These are phyloP conservation scores for Pseudanteris insignis DNA, from an alignment of 2,888 invertebrate genomes.

Conservation along the genomic window DNA sequence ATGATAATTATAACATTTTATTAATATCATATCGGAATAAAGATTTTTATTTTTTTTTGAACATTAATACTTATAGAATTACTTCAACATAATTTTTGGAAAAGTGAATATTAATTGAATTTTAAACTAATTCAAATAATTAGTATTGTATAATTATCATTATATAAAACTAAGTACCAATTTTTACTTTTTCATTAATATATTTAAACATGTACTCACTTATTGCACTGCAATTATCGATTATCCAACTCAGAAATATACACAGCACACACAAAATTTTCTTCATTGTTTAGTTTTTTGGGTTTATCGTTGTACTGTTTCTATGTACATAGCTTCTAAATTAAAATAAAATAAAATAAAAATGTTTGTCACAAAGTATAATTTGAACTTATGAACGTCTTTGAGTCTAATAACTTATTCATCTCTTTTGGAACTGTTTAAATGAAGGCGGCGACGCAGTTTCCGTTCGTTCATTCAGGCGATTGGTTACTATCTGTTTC, in stretches of 20 bases:
- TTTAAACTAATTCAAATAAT: too few species aligned
- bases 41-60: too few species aligned
- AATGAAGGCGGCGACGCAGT: slow-evolving; percentile 58
- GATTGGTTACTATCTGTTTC: slow-evolving; percentile 63
- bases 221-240: slow-evolving; percentile 3
- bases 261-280: slow-evolving; percentile 11
- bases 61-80: too few species aligned
- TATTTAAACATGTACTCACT: slow-evolving; percentile 17
- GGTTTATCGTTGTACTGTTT: slow-evolving; percentile 7
- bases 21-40: too few species aligned
- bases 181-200: too few species aligned
- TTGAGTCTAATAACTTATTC: slow-evolving; percentile 36
- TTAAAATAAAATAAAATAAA: slow-evolving; percentile 9
- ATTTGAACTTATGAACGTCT: slow-evolving; percentile 44
- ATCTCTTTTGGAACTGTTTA: slow-evolving; percentile 35
- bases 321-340: slow-evolving; percentile 39
- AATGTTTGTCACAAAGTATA: slow-evolving; percentile 19
- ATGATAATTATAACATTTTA: too few species aligned
- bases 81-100: too few species aligned
- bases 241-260: slow-evolving; percentile 9
- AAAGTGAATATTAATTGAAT: too few species aligned
- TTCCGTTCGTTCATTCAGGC: slow-evolving; percentile 57
- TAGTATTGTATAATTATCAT: too few species aligned
- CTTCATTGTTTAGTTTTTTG: slow-evolving; percentile 32
- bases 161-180: too few species aligned